Evolutionary conservation across 2,113 vertebrate genomes (phyloP).

Genomic region (Proteles cristata): DNA sequence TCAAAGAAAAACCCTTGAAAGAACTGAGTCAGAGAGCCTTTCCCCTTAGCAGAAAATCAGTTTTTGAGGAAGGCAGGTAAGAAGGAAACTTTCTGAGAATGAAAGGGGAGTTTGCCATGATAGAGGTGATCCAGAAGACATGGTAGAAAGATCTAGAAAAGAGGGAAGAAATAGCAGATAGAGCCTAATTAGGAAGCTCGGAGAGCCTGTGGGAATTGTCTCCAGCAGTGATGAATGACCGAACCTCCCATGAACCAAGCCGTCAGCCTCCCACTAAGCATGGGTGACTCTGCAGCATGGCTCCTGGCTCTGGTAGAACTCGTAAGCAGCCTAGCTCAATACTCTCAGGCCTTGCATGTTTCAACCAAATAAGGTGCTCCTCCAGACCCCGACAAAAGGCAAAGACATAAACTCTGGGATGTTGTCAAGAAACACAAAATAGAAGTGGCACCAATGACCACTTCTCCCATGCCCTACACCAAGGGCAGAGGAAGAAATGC

Average conservation of each 20-base stretch:
- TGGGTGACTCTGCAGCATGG: not conserved
- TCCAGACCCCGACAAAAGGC: not conserved
- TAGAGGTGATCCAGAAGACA: not conserved
- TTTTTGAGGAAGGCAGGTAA: not conserved
- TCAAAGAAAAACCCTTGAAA: not conserved
- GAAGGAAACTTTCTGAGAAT: no score
- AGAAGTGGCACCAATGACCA: fast-evolving
- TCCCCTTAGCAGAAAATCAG: not conserved
- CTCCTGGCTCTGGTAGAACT: not conserved
- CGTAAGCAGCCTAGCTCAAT: not conserved
- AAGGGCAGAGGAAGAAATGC: not conserved
- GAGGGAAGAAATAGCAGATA: not conserved
- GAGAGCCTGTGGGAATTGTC: fast-evolving
- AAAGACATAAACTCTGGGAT: not conserved
- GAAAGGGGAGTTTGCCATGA: not conserved
- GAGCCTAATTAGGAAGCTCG: not conserved
- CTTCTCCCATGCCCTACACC: not conserved
- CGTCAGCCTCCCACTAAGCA: no score
- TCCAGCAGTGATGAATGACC: fast-evolving
- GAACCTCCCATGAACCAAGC: fast-evolving
- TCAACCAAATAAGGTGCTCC: not conserved
- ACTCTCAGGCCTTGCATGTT: not conserved
- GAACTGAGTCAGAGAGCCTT: not conserved
- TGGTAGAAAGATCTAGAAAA: not conserved
- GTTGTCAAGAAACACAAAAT: not conserved